Evolutionary conservation across 2,888 invertebrate species (phyloP), one percentile per base, ranked within the genome.

Genomic region (Dicycla oo): DNA sequence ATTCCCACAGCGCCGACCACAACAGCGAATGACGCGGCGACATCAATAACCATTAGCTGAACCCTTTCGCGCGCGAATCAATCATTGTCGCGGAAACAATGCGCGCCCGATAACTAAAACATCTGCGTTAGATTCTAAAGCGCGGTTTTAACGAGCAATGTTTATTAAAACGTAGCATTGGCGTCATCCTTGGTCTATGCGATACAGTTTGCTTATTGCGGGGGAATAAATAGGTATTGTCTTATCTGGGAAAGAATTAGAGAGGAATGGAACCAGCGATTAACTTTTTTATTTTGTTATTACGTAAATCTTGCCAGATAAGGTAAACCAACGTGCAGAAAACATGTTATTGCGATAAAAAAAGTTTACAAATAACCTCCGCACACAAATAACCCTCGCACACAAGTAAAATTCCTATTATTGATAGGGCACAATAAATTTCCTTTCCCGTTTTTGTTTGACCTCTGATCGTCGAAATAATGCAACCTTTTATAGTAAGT

Each of bases 51-150:
- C 86, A 87, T 88, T 90, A 89, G 81, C 79, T 60, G 77, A 76
- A 75, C 83, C 86, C 83, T 78, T 80, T 83, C 62, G 64, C 69
- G 61, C 62, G 73, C 61, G 72, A 75, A 87, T 87, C 82, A 84
- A 85, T 87, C 88, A 84, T 87, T 87, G 88, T 87, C 87, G 84
- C 73, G 81, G 78, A 74, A 82, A 87, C 87, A 87, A 87, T 83
- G 79, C 78, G 49, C 74, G 74, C 64, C 57, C 65, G 81, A 58
- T 77, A 75, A 67, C 73, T 80, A 80, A 86, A 78, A 81, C 80
- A 86, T 86, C 79, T 80, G 62, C 76, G 73, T 72, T 67, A 82
- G 87, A 71, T 76, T 84, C 68, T 72, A 79, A 82, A 79, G 73
- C 67, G 45, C 69, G 69, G 78, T 80, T 77, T 85, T 87, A 81